Evolutionary conservation across 2,888 invertebrate genomes (phyloP).

Genomic region (Aphidoletes aphidimyza): DNA sequence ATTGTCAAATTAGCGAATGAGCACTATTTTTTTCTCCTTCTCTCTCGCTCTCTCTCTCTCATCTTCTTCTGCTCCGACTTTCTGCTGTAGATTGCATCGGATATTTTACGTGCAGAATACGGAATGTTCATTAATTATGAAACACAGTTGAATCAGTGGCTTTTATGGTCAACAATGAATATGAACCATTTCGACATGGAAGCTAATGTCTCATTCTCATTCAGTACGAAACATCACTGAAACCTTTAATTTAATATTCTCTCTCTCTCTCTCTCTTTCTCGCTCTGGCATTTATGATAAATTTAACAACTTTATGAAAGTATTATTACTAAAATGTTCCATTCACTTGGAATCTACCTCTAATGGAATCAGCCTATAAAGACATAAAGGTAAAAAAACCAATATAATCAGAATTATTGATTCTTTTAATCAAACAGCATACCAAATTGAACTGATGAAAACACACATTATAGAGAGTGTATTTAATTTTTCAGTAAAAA

Average conservation of each 20-base stretch:
- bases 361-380: too few species aligned
- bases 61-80: too few species aligned
- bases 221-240: neutral
- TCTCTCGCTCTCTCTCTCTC: too few species aligned
- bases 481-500: neutral
- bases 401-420: neutral
- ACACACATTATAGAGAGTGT: neutral
- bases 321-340: too few species aligned
- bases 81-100: neutral
- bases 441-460: neutral
- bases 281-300: too few species aligned
- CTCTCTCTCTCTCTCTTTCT: too few species aligned
- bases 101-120: neutral
- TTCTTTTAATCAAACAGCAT: neutral
- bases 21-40: neutral
- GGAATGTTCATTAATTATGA: conserved; percentile 42
- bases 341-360: too few species aligned
- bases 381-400: neutral
- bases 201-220: neutral
- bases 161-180: conserved; percentile 45
- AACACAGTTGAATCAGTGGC: neutral
- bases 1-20: conserved; percentile 23
- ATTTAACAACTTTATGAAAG: neutral
- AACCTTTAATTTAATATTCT: neutral
- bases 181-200: neutral